phyloP scores from a whole-genome alignment of 1,140 invertebrate genomes.

The Oncopodura yosiiana region DNA sequence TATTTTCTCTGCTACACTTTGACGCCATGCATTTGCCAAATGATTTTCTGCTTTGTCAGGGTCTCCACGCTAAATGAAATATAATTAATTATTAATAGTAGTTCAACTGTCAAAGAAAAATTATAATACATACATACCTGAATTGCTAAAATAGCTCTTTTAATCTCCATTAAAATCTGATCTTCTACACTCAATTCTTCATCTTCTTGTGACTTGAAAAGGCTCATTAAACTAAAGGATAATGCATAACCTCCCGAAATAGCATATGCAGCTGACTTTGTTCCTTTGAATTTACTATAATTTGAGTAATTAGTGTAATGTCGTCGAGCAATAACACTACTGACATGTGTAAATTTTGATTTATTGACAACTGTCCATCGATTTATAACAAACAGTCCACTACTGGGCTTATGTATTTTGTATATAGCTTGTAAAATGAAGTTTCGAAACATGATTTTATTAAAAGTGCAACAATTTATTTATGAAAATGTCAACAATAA shows the following conservation, averaged over 20 bases:
- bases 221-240: background rate
- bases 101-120: background rate
- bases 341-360: background rate
- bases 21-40: conserved; percentile 17
- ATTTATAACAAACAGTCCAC: too few species aligned
- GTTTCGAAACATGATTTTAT: too few species aligned
- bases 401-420: too few species aligned
- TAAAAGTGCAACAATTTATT: too few species aligned
- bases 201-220: conserved; percentile 21
- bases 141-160: conserved; percentile 28
- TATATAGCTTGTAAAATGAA: too few species aligned
- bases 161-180: conserved; percentile 29
- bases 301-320: background rate
- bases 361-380: too few species aligned
- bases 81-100: background rate
- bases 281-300: background rate
- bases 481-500: too few species aligned
- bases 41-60: conserved; percentile 19
- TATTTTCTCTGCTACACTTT: conserved; percentile 19
- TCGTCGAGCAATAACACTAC: background rate
- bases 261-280: too few species aligned
- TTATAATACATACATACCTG: conserved; percentile 16
- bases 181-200: conserved; percentile 27
- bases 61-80: conserved; percentile 21
- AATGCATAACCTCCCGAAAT: too few species aligned